Percentiles rank a stretch among this genome's conserved stretches.
Conservation (phyloP, 53 echinoderm and acorn worm genomes). For the Arbacia lixula region DNA sequence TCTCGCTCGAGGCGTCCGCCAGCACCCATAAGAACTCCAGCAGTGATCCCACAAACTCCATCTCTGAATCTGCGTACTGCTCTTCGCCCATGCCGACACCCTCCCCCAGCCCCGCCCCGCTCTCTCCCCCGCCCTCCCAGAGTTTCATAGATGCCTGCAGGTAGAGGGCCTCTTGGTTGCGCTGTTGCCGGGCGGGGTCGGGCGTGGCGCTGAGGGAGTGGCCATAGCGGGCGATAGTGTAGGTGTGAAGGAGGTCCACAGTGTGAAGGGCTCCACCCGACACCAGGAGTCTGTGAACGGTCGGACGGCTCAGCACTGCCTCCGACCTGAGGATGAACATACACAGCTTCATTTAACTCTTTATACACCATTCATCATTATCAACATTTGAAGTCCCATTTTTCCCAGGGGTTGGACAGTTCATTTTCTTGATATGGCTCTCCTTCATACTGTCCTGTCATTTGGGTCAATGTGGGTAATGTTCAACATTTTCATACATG, state of each 20-base stretch:
- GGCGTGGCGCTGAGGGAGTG: background rate
- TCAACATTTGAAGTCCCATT: too few relatives aligned
- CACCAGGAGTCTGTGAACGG: slow-evolving; percentile 5
- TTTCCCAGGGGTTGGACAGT: too few relatives aligned
- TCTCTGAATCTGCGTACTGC: background rate
- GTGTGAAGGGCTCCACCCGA: slow-evolving; percentile 3
- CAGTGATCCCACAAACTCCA: slow-evolving; percentile 1
- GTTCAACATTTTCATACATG: too few relatives aligned
- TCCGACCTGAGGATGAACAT: slow-evolving; percentile 19
- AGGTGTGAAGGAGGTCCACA: slow-evolving; percentile 31
- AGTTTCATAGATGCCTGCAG: slow-evolving; percentile 47
- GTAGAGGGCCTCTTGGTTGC: slow-evolving; percentile 44
- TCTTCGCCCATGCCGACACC: background rate
- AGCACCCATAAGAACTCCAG: slow-evolving; percentile 10
- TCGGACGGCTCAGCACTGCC: background rate
- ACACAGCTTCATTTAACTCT: too few relatives aligned
- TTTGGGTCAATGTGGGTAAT: too few relatives aligned
- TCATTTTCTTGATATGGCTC: too few relatives aligned
- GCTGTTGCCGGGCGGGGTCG: slow-evolving; percentile 5
- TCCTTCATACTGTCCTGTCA: too few relatives aligned
- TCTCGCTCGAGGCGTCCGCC: slow-evolving; percentile 23
- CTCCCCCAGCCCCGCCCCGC: background rate
- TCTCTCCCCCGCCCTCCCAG: slow-evolving; percentile 28
- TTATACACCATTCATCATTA: too few relatives aligned
- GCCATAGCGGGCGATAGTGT: slow-evolving; percentile 1